Evolutionary conservation across 2,113 vertebrate species (phyloP).

Genomic region (Pitta sordida): DNA sequence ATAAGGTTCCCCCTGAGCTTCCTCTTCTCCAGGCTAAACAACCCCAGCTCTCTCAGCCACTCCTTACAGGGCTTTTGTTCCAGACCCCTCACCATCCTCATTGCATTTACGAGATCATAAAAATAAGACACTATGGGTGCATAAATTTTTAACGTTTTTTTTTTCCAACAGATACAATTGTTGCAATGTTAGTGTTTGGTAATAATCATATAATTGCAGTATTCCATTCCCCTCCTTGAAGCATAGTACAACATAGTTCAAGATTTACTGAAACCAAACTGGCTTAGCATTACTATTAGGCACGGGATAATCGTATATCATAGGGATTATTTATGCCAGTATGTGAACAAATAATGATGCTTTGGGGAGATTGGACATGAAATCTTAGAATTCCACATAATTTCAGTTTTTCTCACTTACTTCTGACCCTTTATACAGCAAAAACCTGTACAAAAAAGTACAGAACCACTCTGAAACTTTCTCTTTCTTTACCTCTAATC

Average conservation of each 20-base stretch:
- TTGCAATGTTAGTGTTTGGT: background rate
- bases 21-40: too few species aligned
- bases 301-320: background rate
- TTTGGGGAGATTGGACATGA: background rate
- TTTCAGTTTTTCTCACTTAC: background rate
- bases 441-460: background rate
- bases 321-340: background rate
- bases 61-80: too few species aligned
- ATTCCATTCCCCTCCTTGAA: background rate
- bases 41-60: too few species aligned
- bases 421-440: background rate
- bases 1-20: too few species aligned
- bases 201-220: background rate
- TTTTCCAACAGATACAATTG: background rate
- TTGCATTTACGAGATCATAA: background rate
- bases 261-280: background rate
- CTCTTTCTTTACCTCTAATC: background rate
- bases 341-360: background rate
- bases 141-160: background rate
- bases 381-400: background rate
- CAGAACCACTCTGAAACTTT: background rate
- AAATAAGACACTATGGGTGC: background rate
- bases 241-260: background rate
- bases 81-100: too few species aligned
- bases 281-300: background rate